Evolutionary conservation across 2,797 vertebrate species (phyloP).

Genomic region (Glyptemys insculpta): DNA sequence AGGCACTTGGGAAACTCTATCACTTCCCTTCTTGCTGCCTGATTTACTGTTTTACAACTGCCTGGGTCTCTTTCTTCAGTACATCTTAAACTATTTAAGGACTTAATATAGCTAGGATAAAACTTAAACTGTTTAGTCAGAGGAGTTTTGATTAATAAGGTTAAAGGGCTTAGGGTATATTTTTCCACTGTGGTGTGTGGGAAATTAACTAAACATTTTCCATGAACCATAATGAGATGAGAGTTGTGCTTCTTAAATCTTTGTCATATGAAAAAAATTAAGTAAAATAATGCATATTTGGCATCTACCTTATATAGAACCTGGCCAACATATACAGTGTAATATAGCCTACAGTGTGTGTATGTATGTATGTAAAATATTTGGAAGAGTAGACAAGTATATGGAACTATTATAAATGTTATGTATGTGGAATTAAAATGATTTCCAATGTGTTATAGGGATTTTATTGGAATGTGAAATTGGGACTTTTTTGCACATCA

Average conservation of each 20-base stretch:
- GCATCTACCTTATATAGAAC: neutral
- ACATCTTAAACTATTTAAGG: neutral
- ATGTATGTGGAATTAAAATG: neutral
- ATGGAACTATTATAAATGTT: neutral
- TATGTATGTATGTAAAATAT: neutral
- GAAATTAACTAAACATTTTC: neutral
- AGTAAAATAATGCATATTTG: neutral
- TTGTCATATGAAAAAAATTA: neutral
- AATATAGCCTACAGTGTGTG: neutral
- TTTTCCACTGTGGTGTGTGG: conserved; percentile 13
- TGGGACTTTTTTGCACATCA: neutral
- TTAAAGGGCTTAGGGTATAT: neutral
- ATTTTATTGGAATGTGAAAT: neutral
- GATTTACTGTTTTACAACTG: neutral
- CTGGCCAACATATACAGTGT: neutral
- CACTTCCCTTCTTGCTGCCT: conserved; percentile 1
- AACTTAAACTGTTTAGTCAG: neutral
- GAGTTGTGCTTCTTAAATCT: neutral
- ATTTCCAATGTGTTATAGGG: neutral
- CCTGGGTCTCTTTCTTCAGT: neutral
- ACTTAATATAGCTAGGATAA: neutral
- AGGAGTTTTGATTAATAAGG: conserved; percentile 7
- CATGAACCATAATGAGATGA: neutral
- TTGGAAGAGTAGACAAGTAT: neutral
- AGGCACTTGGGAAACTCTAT: conserved; percentile 15